Base-by-base conservation (phyloP, 53 echinoderm and acorn worm genomes). In the Stichopus horrens region DNA sequence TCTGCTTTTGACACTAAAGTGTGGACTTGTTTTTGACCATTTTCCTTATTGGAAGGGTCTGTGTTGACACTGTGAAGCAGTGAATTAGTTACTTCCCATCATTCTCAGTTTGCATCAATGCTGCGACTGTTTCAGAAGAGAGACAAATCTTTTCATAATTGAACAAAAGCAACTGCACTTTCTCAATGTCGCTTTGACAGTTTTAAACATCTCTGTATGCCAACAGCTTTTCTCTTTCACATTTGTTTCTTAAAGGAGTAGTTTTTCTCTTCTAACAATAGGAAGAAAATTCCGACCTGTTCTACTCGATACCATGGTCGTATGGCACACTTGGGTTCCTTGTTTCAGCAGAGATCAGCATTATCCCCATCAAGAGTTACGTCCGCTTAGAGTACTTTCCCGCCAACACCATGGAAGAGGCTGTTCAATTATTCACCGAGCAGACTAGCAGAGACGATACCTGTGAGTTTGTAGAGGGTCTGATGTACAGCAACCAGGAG, bases 241-340 rank as follows among this genome's bases (percentile, higher is more conserved):
- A 13, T 63, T 63, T 63, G 10, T 63, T 10, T 63, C 63, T 5
- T 10, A 63, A 10, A 63, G 10, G 7, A 10, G 18, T 52, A 19
- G 4, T 11, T 1, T 78, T 52, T 52, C 74, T 37, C 37, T 2
- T 37, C 37, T 37, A 1, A 37, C 37, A 77, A 7, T 63, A 96
- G 96, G 92, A 96, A 19, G 93, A 96, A 54, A 89, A 96, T 83
- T 85, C 92, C 8, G 95, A 96, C 23, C 76, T 96, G 53, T 96
- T 96, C 74, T 93, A 95, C 68, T 82, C 94, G 20, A 93, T 93
- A 9, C 96, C 96, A 0, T 96, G 96, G 96, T 96, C 96, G 53
- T 90, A 95, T 83, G 96, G 96, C 53, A 96, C 95, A 3, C 76
- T 96, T 7, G 95, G 96, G 8, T 93, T 96, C 6, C 91, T 96